Evolutionary conservation across 1,140 invertebrate genomes (phyloP), one percentile per base, ranked within the genome.

Genomic region (Lethrus apterus): DNA sequence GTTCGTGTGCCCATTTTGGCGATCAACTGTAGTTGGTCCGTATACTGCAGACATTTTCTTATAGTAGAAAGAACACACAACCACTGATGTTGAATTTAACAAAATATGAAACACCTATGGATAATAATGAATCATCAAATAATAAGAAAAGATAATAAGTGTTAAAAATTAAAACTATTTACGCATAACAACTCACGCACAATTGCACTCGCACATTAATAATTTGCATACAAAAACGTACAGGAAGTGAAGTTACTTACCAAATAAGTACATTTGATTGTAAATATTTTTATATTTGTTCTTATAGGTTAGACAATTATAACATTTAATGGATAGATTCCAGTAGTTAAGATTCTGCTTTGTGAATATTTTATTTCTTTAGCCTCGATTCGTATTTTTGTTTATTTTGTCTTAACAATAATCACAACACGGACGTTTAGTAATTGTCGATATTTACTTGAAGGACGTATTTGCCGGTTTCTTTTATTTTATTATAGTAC

Each of bases 41-140:
- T 42, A 42, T 29, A 42, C 40, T 10, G 21, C 40, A 29, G 40
- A 42, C 40, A 42, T 42, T 18, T 26, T 38, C 19, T 11, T n/a
- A n/a, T n/a, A n/a, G n/a, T 42, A 7, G 4, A 4, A 26, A 42
- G 18, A 26, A 26, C 10, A 42, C 4, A 26, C 7, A 17, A 13
- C 8, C 11, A 4, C 23, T 42, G 24, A 15, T 30, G 5, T 15
- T 42, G 10, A 11, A 38, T 21, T 38, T 38, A 5, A 10, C 18
- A 3, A 19, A 38, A 21, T 11, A 10, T 50, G 53, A 58, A 62
- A 34, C 59, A 65, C 50, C 58, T 58, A 42, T 4, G 51, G 48
- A 51, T 19, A 24, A 15, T 3, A 1, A 45, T 23, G 35, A 38
- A 20, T 38, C 35, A 42, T 18, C 13, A 14, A 15, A 29, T 17